These are phyloP conservation scores for Neuroterus valhalla DNA, from an alignment of 1,140 invertebrate genomes.

Conservation along the genomic window DNA sequence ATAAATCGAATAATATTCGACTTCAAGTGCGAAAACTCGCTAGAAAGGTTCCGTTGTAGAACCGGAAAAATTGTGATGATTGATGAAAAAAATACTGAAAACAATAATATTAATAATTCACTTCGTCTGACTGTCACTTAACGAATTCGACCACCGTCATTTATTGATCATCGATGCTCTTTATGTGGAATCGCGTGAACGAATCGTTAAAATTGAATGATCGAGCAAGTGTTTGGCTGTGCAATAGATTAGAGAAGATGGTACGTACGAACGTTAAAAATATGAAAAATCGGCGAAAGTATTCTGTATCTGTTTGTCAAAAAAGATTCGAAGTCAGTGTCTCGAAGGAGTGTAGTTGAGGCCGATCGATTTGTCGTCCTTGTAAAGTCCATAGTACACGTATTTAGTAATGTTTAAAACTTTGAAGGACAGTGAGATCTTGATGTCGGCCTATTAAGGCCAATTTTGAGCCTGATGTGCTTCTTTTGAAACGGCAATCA, in stretches of 20 bases:
- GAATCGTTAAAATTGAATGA: constrained; percentile 58
- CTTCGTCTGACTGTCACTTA: constrained; percentile 28
- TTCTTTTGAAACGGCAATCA: constrained; percentile 36
- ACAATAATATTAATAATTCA: constrained; percentile 20
- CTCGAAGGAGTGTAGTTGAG: neutral
- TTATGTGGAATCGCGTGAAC: constrained; percentile 32
- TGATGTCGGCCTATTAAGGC: constrained; percentile 43
- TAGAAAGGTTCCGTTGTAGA: constrained; percentile 1
- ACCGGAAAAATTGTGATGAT: constrained; percentile 29
- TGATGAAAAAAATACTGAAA: constrained; percentile 28
- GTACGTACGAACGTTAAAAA: constrained; percentile 39
- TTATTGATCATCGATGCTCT: constrained; percentile 26
- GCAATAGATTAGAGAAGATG: constrained; percentile 70
- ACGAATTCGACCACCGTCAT: constrained; percentile 31
- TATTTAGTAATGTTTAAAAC: neutral
- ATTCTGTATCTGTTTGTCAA: constrained; percentile 34
- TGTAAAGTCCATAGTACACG: neutral
- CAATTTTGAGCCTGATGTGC: neutral
- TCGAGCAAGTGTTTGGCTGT: constrained; percentile 74
- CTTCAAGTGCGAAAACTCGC: constrained; percentile 20
- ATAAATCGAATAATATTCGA: constrained; percentile 8
- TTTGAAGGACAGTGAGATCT: neutral
- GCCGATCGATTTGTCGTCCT: neutral
- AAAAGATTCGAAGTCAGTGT: neutral
- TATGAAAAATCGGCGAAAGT: constrained; percentile 43